Evolutionary conservation across 2,888 invertebrate genomes (phyloP), one percentile per base, ranked within the genome.

Genomic region (Orthosia incerta): DNA sequence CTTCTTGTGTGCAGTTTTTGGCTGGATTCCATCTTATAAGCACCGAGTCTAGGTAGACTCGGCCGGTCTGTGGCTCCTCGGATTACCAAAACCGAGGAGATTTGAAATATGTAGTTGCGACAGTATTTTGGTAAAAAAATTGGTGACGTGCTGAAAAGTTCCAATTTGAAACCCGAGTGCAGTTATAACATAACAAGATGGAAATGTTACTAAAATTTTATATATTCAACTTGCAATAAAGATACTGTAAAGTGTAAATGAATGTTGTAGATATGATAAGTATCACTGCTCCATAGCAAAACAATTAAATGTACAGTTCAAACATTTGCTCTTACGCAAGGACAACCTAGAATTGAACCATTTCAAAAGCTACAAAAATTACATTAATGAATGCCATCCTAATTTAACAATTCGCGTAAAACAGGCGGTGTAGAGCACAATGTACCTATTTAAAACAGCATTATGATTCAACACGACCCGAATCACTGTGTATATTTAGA

Each of bases 401-500:
- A 82, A 80, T 87, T 87, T 78, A 76, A 77, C 68, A 76, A 74
- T 76, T 74, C 65, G 57, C 62, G 76, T 74, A 67, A 76, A 79
- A 71, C 76, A 70, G 61, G 51, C 71, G 50, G 57, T 63, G 68
- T 51, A 5, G 39, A 73, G 71, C 77, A 78, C 62, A 83, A 77
- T 82, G 68, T 80, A 39, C 39, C 1, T 39, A 73, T 86, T 77
- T 53, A 80, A 82, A 85, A 83, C 73, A 78, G 79, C 63, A 80
- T 76, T 75, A 83, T 91, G 92, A 92, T 89, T 92, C 91, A 91
- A 87, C 77, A 68, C 72, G 82, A 84, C 85, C 86, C 87, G 86
- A 89, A 89, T 91, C 88, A 89, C 83, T 61, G 82, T 79, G 76
- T 93, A 94, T 91, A 90, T 93, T 93, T 92, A 93, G 91, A 90